Percentiles rank a stretch among this genome's conserved stretches.
Evolutionary conservation across 2,113 vertebrate genomes (phyloP).

Genomic region (Galbula dea): DNA sequence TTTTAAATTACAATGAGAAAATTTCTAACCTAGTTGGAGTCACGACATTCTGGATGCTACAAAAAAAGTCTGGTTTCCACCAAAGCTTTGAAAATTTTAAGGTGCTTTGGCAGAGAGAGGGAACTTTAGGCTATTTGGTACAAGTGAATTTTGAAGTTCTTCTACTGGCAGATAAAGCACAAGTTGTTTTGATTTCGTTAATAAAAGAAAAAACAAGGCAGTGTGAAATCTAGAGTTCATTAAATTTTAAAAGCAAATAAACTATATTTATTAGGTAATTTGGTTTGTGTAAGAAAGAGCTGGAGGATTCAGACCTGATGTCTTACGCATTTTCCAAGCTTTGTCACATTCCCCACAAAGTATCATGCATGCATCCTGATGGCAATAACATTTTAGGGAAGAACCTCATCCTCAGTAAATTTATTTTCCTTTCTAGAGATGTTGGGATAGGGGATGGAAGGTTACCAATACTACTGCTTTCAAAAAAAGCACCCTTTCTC

Average conservation of each 20-base stretch:
- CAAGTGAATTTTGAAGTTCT: not conserved
- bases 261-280: not conserved
- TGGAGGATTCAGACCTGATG: not conserved
- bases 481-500: not conserved
- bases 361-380: not conserved
- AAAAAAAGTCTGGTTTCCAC: not conserved
- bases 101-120: not conserved
- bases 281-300: not conserved
- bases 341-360: not conserved
- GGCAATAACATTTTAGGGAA: not conserved
- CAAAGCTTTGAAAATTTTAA: not conserved
- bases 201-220: not conserved
- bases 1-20: not conserved
- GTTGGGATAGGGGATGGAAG: not conserved
- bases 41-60: not conserved
- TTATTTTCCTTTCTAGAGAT: not conserved
- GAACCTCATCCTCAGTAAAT: not conserved
- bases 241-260: not conserved
- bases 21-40: not conserved
- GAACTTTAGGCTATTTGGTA: not conserved
- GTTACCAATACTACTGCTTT: not conserved
- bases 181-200: not conserved
- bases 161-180: not conserved
- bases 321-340: not conserved
- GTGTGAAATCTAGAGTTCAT: not conserved